Evolutionary conservation across 1,140 invertebrate species (phyloP).

Genomic region (Drosophila auraria): DNA sequence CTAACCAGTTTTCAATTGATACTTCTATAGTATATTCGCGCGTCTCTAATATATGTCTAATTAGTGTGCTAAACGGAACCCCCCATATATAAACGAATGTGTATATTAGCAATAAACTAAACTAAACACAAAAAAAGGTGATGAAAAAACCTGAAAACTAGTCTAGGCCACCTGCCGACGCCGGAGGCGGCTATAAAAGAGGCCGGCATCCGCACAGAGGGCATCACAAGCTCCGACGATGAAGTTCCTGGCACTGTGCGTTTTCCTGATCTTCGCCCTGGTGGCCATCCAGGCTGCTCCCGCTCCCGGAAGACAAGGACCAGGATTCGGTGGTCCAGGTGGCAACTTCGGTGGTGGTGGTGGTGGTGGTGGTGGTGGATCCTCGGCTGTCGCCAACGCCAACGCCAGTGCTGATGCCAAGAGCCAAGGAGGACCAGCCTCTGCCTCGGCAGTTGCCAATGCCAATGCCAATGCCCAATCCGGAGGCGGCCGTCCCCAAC

Average conservation of each 20-base stretch:
- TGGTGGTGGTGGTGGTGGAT: neutral
- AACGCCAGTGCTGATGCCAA: neutral
- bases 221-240: slow-evolving; percentile 39
- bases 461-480: neutral
- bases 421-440: neutral
- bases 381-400: neutral
- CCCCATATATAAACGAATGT: slow-evolving; percentile 7
- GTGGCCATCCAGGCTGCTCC: slow-evolving; percentile 31
- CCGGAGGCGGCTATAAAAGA: slow-evolving; percentile 44
- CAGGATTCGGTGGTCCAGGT: neutral
- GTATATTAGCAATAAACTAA: slow-evolving; percentile 19
- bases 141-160: slow-evolving; percentile 17
- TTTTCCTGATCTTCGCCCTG: slow-evolving; percentile 38
- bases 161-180: slow-evolving; percentile 13
- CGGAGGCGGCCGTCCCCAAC: neutral
- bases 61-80: slow-evolving; percentile 54
- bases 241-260: slow-evolving; percentile 46
- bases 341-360: neutral
- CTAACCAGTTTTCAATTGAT: slow-evolving; percentile 31
- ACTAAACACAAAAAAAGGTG: slow-evolving; percentile 12
- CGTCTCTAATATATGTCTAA: slow-evolving; percentile 36
- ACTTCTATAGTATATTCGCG: slow-evolving; percentile 13
- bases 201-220: slow-evolving; percentile 10
- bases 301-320: slow-evolving; percentile 5
- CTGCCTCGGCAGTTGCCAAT: slow-evolving; percentile 18